Evolutionary conservation across 2,113 vertebrate genomes (phyloP), one percentile per base, ranked within the genome.

Genomic region (Oncorhynchus kisutch): DNA sequence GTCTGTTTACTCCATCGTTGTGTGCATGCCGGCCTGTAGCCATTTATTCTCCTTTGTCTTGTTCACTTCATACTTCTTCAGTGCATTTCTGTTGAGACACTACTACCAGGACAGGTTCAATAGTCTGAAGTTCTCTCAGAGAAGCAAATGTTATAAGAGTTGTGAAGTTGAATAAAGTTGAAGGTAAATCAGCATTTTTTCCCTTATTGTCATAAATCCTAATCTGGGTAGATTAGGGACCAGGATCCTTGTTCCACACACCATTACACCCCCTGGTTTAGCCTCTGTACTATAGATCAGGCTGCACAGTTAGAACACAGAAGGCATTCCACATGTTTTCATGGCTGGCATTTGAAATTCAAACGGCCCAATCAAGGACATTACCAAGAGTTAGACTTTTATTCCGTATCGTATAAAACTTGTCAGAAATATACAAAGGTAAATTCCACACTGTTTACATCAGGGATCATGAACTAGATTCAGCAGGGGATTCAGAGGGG

Each of bases 131-230:
- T 45, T 89, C 81, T 87, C 75, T 85, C 83, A 89, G 83, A 90
- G 79, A 88, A 88, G 54, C 9, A 29, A 25, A 88, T 90, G 88
- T 89, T 86, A 74, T 88, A 85, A 89, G 85, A 90, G 86, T 86
- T 92, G 89, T 91, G 84, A 89, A 90, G 87, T 88, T 90, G 80
- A 92, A 92, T 92, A 92, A 92, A 85, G 79, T 89, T 92, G 79
- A 90, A 90, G 91, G 90, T 91, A 84, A 81, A 90, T 88, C 86
- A 79, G 84, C 81, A 84, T 87, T 72, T 24, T 45, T 45, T 45
- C 0, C 39, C 64, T 81, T 84, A 86, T 77, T 91, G 84, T 90
- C 86, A 78, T 85, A 80, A 88, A 76, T 90, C 81, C 39, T 11
- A 45, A 45, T 45, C 39, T 45, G 39, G 39, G 9, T 45, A 45